These are phyloP conservation scores for Lepidocyrtinus sp. DNA, from an alignment of 2,888 invertebrate genomes.

Conservation along the genomic window DNA sequence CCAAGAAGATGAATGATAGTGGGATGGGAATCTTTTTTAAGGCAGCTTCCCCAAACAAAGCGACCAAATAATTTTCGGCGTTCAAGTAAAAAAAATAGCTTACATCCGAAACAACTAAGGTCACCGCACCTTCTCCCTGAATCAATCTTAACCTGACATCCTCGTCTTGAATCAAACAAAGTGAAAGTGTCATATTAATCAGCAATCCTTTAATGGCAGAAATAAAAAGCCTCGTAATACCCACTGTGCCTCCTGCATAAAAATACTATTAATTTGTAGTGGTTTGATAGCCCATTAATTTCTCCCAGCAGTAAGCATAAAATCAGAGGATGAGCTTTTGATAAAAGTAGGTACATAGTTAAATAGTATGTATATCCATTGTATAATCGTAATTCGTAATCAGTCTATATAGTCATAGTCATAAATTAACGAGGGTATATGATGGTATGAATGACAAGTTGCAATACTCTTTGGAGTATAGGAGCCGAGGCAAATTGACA, in stretches of 20 bases:
- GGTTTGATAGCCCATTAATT: conserved; percentile 57
- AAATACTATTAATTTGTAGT: conserved; percentile 26
- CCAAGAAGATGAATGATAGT: not conserved
- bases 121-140: conserved; percentile 55
- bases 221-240: conserved; percentile 19
- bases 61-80: too few species aligned
- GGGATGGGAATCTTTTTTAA: too few species aligned
- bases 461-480: too few species aligned
- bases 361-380: too few species aligned
- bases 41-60: too few species aligned
- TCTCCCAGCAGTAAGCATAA: conserved; percentile 39
- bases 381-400: conserved; percentile 11
- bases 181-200: conserved; percentile 61
- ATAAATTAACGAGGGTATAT: not conserved
- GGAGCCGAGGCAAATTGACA: conserved; percentile 9
- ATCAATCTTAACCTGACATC: conserved; percentile 42
- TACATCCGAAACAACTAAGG: too few species aligned
- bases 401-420: not conserved
- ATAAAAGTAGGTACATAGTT: conserved; percentile 36
- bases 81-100: too few species aligned
- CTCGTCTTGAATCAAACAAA: not conserved
- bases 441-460: conserved; percentile 1
- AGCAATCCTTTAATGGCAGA: conserved; percentile 46
- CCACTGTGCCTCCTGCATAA: conserved; percentile 31
- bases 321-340: conserved; percentile 32